phyloP scores from a whole-genome alignment of 2,113 vertebrate genomes.

The Tenrec ecaudatus region DNA sequence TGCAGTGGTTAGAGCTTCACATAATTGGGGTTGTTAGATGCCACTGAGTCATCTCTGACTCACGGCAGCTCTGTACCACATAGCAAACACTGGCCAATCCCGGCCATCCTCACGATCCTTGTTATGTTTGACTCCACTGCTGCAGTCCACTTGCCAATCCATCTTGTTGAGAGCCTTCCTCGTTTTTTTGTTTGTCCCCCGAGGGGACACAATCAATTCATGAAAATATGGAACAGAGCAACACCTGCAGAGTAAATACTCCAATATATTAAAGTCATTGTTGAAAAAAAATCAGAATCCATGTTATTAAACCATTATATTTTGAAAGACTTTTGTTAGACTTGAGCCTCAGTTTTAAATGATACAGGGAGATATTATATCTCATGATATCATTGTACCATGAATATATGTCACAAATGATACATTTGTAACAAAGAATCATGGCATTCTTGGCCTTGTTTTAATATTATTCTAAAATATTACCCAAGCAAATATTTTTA shows the following conservation, averaged over 20 bases:
- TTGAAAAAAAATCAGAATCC: neutral
- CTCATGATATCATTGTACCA: neutral
- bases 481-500: neutral
- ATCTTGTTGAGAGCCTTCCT: too few relatives aligned
- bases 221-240: neutral
- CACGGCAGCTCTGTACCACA: too few relatives aligned
- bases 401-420: constrained; percentile 1
- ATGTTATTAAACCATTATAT: neutral
- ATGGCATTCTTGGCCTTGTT: too few relatives aligned
- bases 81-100: too few relatives aligned
- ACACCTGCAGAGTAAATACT: neutral
- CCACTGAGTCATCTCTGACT: too few relatives aligned
- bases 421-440: neutral
- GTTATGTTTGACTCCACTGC: too few relatives aligned
- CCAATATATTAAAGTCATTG: neutral
- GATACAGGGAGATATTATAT: neutral
- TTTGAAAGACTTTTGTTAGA: neutral
- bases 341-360: neutral
- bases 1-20: neutral
- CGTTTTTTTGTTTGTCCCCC: neutral
- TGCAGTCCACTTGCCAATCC: too few relatives aligned
- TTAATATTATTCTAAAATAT: neutral
- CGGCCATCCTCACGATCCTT: too few relatives aligned
- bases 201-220: neutral
- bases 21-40: neutral